A percentile compares a stretch with the other conserved stretches of the same genome.
Evolutionary conservation across 2,888 invertebrate genomes (phyloP).

Genomic region (Drosophila merina): DNA sequence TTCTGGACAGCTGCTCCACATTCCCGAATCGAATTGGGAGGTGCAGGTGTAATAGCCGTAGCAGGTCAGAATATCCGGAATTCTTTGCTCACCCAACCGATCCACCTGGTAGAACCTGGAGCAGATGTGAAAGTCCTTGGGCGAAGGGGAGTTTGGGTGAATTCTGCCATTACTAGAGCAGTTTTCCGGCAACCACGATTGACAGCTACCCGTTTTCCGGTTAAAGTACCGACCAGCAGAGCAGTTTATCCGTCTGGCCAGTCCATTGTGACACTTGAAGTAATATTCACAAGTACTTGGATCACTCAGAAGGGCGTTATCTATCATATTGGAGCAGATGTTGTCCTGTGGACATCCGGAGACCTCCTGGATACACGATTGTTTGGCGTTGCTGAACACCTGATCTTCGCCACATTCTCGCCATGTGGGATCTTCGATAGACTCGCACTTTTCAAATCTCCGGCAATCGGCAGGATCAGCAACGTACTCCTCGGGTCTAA

Average conservation of each 20-base stretch:
- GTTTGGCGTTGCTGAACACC: constrained; percentile 35
- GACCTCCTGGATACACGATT: constrained; percentile 41
- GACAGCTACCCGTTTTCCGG: constrained; percentile 34
- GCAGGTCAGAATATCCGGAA: constrained; percentile 50
- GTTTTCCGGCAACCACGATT: constrained; percentile 38
- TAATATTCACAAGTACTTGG: constrained; percentile 41
- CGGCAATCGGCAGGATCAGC: constrained; percentile 51
- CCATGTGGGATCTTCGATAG: constrained; percentile 1
- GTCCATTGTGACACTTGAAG: constrained; percentile 47
- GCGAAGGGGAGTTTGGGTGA: constrained; percentile 22
- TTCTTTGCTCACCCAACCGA: constrained; percentile 21
- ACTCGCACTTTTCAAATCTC: constrained; percentile 3
- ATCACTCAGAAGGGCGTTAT: constrained; percentile 33
- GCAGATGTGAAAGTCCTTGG: constrained; percentile 34
- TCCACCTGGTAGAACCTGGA: constrained; percentile 37
- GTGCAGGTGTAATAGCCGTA: constrained; percentile 53
- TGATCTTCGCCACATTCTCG: constrained; percentile 27
- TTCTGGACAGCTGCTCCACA: constrained; percentile 52
- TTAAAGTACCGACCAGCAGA: constrained; percentile 55
- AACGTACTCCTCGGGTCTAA: constrained; percentile 14
- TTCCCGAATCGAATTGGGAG: constrained; percentile 32
- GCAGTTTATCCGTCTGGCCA: constrained; percentile 23
- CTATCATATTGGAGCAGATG: constrained; percentile 43
- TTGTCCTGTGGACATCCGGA: constrained; percentile 47
- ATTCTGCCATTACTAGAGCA: constrained; percentile 21